Conservation (phyloP, 37 sponge, comb jelly and placozoan genomes). For the Chondrosia reniformis region DNA sequence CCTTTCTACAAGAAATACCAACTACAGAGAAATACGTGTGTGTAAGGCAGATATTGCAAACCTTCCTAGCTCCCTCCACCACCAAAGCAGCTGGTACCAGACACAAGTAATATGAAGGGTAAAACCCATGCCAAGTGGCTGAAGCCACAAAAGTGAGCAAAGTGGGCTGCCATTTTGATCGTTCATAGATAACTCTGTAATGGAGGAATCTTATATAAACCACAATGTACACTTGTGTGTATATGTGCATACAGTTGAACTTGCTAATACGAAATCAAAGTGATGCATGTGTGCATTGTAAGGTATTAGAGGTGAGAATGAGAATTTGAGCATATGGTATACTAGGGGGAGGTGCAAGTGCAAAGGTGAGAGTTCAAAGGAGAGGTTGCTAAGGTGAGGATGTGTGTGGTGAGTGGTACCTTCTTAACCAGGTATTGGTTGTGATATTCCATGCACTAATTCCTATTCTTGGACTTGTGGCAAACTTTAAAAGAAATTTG, state of each 20-base stretch:
- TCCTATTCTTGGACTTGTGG: constrained; percentile 32
- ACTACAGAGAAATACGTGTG: too few relatives aligned
- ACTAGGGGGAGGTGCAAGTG: background rate
- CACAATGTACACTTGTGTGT: too few relatives aligned
- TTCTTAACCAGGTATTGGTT: constrained; percentile 65
- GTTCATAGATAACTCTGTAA: constrained; percentile 51
- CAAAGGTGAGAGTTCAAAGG: background rate
- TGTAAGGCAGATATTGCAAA: constrained; percentile 19
- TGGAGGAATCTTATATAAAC: too few relatives aligned
- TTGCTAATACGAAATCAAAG: too few relatives aligned
- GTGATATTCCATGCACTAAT: constrained; percentile 59
- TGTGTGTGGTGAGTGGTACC: constrained; percentile 29
- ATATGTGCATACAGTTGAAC: too few relatives aligned
- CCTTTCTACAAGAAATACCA: too few relatives aligned
- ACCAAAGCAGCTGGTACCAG: constrained; percentile 39
- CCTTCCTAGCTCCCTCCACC: constrained; percentile 62
- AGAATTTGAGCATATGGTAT: background rate
- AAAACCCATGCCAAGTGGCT: constrained; percentile 88
- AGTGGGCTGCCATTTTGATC: constrained; percentile 29
- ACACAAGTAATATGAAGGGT: constrained; percentile 78
- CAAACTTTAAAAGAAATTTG: constrained; percentile 27
- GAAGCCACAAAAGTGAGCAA: constrained; percentile 69
- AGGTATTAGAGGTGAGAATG: too few relatives aligned
- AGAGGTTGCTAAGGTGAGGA: background rate
- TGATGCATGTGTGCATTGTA: too few relatives aligned